Evolutionary conservation across 2,888 invertebrate genomes (phyloP).

Genomic region (Dryomyza anilis): DNA sequence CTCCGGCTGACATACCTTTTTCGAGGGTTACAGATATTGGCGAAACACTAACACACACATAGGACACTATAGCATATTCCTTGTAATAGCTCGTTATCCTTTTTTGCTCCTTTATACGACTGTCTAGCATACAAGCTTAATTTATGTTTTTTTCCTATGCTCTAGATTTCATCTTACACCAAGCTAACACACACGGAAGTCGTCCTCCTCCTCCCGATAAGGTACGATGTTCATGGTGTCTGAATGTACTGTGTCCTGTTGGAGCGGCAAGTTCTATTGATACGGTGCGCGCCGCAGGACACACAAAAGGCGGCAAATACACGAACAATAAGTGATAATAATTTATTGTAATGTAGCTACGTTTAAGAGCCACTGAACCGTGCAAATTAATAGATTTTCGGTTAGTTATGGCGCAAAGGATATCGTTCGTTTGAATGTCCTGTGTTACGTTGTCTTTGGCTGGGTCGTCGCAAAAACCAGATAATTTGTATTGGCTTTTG

Average conservation of each 20-base stretch:
- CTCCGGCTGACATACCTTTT: neutral
- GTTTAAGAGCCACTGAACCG: constrained; percentile 5
- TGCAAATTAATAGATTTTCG: constrained; percentile 16
- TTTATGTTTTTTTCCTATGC: neutral
- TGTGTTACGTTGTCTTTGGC: neutral
- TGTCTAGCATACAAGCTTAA: neutral
- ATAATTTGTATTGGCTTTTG: too few species aligned
- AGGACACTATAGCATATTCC: too few species aligned
- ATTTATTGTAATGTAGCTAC: constrained; percentile 3
- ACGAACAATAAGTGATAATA: neutral
- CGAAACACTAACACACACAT: too few species aligned
- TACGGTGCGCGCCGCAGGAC: neutral
- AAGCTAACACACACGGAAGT: neutral
- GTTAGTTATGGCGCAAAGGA: neutral
- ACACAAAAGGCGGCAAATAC: neutral
- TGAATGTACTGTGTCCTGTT: neutral
- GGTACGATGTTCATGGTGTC: neutral
- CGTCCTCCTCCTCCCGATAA: neutral
- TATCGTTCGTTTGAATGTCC: neutral
- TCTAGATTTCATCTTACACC: neutral
- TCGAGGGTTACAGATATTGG: too few species aligned
- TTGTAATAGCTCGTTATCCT: too few species aligned
- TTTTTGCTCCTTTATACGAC: too few species aligned
- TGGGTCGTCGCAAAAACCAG: too few species aligned
- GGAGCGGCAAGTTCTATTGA: neutral